A percentile compares a stretch with the other conserved stretches of the same genome.
phyloP scores from a whole-genome alignment of 2,113 vertebrate genomes.

The Elaphurus davidianus region DNA sequence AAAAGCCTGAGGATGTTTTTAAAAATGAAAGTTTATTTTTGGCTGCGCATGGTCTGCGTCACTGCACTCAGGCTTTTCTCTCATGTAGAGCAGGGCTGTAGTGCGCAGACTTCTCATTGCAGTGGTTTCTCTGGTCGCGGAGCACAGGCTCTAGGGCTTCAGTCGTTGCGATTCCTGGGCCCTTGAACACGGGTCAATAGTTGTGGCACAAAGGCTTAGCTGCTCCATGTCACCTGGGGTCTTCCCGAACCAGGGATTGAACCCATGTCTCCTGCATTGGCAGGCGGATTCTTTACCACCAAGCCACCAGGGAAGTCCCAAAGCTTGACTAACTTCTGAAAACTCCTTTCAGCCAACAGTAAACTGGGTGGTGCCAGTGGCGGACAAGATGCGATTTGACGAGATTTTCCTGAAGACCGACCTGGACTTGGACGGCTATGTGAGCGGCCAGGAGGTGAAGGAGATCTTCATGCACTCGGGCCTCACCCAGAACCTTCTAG shows the following conservation, averaged over 20 bases:
- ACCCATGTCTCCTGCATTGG: not conserved
- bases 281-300: not conserved
- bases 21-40: not conserved
- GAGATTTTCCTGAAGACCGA: constrained; percentile 98
- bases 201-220: not conserved
- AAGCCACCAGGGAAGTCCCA: not conserved
- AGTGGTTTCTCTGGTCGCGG: not conserved
- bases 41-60: not conserved
- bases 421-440: constrained; percentile 94
- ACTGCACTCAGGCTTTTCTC: not conserved
- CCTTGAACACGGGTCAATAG: not conserved
- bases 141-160: not conserved
- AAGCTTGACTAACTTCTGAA: not conserved
- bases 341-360: constrained; percentile 82
- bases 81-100: not conserved
- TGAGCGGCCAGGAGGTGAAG: constrained; percentile 96
- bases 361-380: constrained; percentile 92
- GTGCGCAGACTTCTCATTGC: not conserved
- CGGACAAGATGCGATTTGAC: constrained; percentile 92
- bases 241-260: not conserved
- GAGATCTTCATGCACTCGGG: constrained; percentile 99
- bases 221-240: not conserved
- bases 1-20: not conserved
- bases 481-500: constrained; percentile 92
- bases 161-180: not conserved